Evolutionary conservation across 2,113 vertebrate species (phyloP), one percentile per base, ranked within the genome.

Genomic region (Laticauda laticaudata): DNA sequence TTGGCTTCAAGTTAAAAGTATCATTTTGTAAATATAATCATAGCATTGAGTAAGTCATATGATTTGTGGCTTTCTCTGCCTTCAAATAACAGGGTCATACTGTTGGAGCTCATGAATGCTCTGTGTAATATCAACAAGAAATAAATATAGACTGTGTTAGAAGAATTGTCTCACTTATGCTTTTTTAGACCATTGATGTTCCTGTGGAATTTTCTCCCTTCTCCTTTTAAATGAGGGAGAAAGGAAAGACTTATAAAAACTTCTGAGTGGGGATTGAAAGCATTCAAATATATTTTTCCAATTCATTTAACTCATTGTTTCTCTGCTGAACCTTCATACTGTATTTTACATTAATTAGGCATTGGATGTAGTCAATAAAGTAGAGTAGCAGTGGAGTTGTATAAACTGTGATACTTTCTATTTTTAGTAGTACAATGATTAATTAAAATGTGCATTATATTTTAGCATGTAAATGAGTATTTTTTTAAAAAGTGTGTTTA

Each of bases 51-150:
- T 95, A 57, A 9, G 59, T 92, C 95, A 81, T 86, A 2, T 93
- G 96, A 93, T 0, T 88, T 24, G 1, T 15, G 92, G 10, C 39
- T 81, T 59, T 81, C 11, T 23, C 15, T 57, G 53, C 85, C 90
- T 94, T 29, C 12, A 92, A n/a, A 45, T 87, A 56, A 51, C 0
- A 90, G 94, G 59, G 93, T 93, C 95, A 96, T 59, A 34, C 85
- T 92, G 0, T 75, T 92, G 94, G 94, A 54, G 94, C 93, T 94
- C 88, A 59, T 59, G 75, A 4, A 0, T 59, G 93, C 91, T 85
- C 29, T 81, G 34, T 91, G 0, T 43, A 90, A 1, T 0, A 0
- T 61, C 1, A 94, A 43, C 0, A 81, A 91, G 94, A 53, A 54
- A 7, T 0, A 56, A 91, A 57, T 92, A 89, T 94, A 93, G 92